phyloP scores from a whole-genome alignment of 92 coral and sea anemone genomes.

The Epizoanthus illoricatus region DNA sequence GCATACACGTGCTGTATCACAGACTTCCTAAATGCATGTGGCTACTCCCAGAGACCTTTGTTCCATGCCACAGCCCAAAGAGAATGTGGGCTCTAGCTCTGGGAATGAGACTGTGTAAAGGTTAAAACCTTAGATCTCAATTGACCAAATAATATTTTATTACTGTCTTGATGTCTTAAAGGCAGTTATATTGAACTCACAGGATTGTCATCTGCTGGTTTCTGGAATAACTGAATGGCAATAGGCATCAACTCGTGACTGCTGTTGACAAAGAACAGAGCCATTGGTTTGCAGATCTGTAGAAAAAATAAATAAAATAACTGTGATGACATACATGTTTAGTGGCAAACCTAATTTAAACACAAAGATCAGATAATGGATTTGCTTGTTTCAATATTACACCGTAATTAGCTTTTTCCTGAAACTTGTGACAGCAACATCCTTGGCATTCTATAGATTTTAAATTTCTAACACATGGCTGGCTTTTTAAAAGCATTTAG shows the following conservation, averaged over 20 bases:
- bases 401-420: too few relatives aligned
- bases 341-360: background rate
- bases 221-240: constrained; percentile 94
- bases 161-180: background rate
- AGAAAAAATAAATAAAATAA: background rate
- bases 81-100: too few relatives aligned
- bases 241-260: constrained; percentile 83
- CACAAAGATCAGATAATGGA: background rate
- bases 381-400: too few relatives aligned
- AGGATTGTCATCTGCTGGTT: constrained; percentile 82
- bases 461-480: too few relatives aligned
- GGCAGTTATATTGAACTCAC: constrained; percentile 44
- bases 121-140: background rate
- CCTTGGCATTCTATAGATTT: too few relatives aligned
- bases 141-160: too few relatives aligned
- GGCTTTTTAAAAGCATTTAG: too few relatives aligned
- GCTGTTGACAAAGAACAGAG: constrained; percentile 81
- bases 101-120: background rate
- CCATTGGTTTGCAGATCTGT: constrained; percentile 89
- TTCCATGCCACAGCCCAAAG: too few relatives aligned
- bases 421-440: too few relatives aligned
- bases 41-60: too few relatives aligned
- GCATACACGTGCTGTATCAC: too few relatives aligned
- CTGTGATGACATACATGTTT: background rate
- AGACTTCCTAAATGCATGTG: too few relatives aligned